Evolutionary conservation across 2,797 vertebrate species (phyloP).

Genomic region (Falco columbarius): DNA sequence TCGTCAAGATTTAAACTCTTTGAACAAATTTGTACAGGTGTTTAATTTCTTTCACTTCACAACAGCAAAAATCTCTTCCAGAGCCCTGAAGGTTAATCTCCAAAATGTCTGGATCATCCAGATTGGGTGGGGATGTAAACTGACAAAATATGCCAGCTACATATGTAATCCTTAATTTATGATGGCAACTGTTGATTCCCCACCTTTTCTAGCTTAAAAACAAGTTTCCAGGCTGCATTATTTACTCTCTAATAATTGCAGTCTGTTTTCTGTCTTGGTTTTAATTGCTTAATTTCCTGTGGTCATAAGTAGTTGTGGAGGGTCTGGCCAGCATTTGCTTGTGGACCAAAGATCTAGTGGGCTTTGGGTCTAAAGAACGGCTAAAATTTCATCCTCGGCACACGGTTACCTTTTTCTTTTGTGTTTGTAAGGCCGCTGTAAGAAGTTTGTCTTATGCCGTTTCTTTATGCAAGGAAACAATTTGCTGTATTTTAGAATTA

Average conservation of each 20-base stretch:
- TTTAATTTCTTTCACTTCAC: background rate
- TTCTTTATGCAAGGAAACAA: background rate
- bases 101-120: rapidly evolving
- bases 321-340: background rate
- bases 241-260: background rate
- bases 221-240: background rate
- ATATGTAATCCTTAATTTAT: background rate
- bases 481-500: rapidly evolving
- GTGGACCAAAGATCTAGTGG: background rate
- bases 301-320: background rate
- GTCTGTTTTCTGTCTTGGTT: background rate
- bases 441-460: rapidly evolving
- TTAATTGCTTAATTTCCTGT: background rate
- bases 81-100: background rate
- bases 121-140: background rate
- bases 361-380: background rate
- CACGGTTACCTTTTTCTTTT: too few relatives aligned
- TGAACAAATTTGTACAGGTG: background rate
- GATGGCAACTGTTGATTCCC: background rate
- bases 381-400: background rate
- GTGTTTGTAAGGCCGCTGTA: background rate
- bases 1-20: background rate
- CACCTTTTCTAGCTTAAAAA: background rate
- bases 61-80: rapidly evolving
- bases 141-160: background rate